Conservation (phyloP, 2,797 vertebrate genomes). For the Protosalanx chinensis region DNA sequence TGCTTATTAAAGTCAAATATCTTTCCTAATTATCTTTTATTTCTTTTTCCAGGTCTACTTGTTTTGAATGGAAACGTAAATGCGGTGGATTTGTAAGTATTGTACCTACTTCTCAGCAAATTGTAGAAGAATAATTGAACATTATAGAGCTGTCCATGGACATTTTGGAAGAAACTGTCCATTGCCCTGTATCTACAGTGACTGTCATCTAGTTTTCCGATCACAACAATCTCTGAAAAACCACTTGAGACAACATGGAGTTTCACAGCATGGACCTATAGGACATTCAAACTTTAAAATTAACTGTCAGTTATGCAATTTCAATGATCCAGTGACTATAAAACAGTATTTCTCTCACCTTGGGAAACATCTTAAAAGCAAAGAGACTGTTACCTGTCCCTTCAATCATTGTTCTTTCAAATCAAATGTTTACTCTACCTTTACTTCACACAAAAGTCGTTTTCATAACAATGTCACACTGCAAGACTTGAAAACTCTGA, state of each 20-base stretch:
- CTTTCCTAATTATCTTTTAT: no score
- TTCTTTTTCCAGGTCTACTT: no score
- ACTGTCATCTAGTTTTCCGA: conserved; percentile 14
- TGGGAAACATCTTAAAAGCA: conserved; percentile 14
- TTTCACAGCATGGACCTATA: conserved; percentile 1
- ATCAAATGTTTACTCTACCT: conserved; percentile 14
- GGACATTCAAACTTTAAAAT: conserved; percentile 9
- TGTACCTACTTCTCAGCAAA: no score
- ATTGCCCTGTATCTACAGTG: conserved; percentile 27
- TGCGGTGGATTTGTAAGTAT: conserved; percentile 5
- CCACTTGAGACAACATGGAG: conserved; percentile 24
- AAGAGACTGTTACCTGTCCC: conserved; percentile 14
- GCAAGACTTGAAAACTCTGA: conserved; percentile 22
- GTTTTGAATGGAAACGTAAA: no score
- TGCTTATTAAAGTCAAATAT: no score
- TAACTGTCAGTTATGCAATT: conserved; percentile 25
- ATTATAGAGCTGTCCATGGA: not conserved
- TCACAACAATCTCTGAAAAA: conserved; percentile 18
- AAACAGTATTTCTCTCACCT: conserved; percentile 27
- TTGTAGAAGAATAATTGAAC: no score
- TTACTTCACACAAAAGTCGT: conserved; percentile 21
- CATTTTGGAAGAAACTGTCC: conserved; percentile 20
- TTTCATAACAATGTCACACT: not conserved
- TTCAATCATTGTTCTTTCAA: conserved; percentile 21
- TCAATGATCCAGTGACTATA: conserved; percentile 17